Evolutionary conservation across 2,797 vertebrate genomes (phyloP), one percentile per base, ranked within the genome.

Genomic region (Schizothorax lantsangensis): DNA sequence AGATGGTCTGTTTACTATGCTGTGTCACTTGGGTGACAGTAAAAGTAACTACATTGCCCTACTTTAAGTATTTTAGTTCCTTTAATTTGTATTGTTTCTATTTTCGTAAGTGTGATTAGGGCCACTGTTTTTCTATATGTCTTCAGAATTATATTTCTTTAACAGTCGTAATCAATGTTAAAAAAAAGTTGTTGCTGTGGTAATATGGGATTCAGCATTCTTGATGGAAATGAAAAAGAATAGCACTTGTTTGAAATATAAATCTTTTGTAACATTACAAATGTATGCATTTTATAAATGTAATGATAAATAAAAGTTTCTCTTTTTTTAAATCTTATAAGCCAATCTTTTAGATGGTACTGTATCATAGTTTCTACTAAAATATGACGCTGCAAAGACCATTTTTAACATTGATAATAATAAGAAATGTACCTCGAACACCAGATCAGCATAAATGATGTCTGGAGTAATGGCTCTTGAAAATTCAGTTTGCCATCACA

Each of bases 1-100:
- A 57, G 40, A 57, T 12, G 78, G 17, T 38, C 33, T 89, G 52
- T 89, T 88, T 85, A 81, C 75, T 83, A n/a, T n/a, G 19, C 74
- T 40, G 66, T 71, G 59, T 43, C 26, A 38, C 36, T 45, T 45
- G 36, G 23, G 54, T 73, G 38, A 78, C 71, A 87, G 62, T 71
- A 38, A 47, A 72, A 54, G 47, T 72, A 81, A 79, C 59, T 30
- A 62, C 68, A 40, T 38, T 71, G 21, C 36, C 12, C 66, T 82
- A 43, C 2, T 43, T 40, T 26, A 47, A 3, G 0, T 19, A 2
- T 52, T 49, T 75, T 52, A 8, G 0, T 6, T 4, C 4, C 1
- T 15, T 38, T 12, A 3, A 36, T 3, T 52, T 15, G 6, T 68
- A 36, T 69, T 19, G 17, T 19, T 21, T 69, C 1, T 21, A 69